Percentiles rank a stretch among this genome's conserved stretches.
These are phyloP conservation scores for Drosophila rhopaloa DNA, from an alignment of 1,140 invertebrate species.

Conservation along the genomic window DNA sequence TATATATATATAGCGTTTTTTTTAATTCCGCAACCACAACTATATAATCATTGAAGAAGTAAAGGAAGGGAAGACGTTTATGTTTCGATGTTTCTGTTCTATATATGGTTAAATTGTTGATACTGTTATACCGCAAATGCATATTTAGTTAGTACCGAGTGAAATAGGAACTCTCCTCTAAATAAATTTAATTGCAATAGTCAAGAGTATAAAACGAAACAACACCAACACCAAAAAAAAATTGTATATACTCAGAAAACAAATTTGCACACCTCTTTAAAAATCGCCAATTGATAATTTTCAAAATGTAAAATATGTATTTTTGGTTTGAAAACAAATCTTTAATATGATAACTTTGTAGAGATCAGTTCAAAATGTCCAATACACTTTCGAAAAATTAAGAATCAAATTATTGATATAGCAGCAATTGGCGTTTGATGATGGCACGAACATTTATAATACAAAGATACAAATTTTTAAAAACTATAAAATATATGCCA, in stretches of 20 bases:
- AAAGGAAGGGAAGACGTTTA: constrained; percentile 19
- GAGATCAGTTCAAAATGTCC: background rate
- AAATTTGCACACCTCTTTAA: background rate
- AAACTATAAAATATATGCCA: no score
- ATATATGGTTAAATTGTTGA: constrained; percentile 35
- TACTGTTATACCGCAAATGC: constrained; percentile 26
- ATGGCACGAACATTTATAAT: no score
- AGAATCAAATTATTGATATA: background rate
- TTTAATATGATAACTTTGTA: background rate
- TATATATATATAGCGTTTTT: constrained; percentile 35
- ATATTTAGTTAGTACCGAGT: constrained; percentile 45
- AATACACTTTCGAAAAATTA: background rate
- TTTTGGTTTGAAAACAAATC: background rate
- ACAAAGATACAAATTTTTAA: no score
- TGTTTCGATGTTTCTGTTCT: constrained; percentile 35
- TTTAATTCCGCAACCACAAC: constrained; percentile 31
- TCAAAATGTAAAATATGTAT: constrained; percentile 2
- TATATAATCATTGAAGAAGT: constrained; percentile 31
- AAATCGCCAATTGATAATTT: background rate
- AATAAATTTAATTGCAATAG: constrained; percentile 15
- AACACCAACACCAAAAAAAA: constrained; percentile 6
- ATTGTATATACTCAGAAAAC: constrained; percentile 4
- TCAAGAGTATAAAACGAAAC: constrained; percentile 1
- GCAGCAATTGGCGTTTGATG: background rate
- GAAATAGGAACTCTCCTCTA: constrained; percentile 3